Conservation (phyloP, 2,797 vertebrate species). For the Nothura maculosa region DNA sequence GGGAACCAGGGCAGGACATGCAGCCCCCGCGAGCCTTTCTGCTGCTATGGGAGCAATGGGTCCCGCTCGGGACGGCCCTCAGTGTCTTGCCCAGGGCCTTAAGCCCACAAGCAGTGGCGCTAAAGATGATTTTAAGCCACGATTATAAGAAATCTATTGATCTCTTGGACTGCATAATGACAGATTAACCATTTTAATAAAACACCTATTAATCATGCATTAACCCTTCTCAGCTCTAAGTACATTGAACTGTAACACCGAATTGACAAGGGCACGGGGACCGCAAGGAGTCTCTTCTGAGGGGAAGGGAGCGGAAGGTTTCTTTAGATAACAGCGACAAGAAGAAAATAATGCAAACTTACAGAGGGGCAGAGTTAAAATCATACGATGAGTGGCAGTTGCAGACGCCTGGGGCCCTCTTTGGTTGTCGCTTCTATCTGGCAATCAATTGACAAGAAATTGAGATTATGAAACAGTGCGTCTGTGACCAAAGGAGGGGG, state of each 20-base stretch:
- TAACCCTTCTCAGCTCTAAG: constrained; percentile 49
- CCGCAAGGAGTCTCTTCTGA: constrained; percentile 1
- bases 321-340: constrained; percentile 49
- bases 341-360: constrained; percentile 76
- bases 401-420: constrained; percentile 77
- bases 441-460: constrained; percentile 82
- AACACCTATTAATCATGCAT: constrained; percentile 68
- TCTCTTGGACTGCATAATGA: constrained; percentile 46
- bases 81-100: neutral
- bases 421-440: constrained; percentile 81
- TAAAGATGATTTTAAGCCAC: constrained; percentile 42
- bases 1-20: neutral
- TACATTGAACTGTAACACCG: neutral
- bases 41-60: neutral
- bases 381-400: constrained; percentile 78
- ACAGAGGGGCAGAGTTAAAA: constrained; percentile 80
- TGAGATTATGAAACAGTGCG: constrained; percentile 75
- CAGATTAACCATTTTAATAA: constrained; percentile 62
- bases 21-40: neutral
- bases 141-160: constrained; percentile 64
- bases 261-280: neutral
- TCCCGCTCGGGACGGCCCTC: neutral
- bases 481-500: constrained; percentile 47
- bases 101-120: neutral
- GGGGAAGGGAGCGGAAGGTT: neutral